phyloP scores from a whole-genome alignment of 23 tunicate genomes.

The Ciona savignyi region DNA sequence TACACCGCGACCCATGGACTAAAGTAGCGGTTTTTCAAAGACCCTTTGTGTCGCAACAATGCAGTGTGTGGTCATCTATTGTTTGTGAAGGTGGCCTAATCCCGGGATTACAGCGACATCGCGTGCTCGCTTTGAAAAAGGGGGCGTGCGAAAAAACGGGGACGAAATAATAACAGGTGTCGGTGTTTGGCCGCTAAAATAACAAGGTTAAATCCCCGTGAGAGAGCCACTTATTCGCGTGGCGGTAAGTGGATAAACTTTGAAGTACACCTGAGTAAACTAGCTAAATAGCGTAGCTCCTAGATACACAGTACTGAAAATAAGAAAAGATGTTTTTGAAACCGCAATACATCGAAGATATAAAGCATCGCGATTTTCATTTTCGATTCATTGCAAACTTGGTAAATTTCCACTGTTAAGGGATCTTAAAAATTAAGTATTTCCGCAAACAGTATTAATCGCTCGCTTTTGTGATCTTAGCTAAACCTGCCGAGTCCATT shows the following conservation, averaged over 20 bases:
- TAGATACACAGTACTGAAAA: too few relatives aligned
- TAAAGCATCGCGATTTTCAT: too few relatives aligned
- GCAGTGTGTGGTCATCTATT: neutral
- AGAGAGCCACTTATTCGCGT: conserved; percentile 1
- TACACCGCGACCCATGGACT: too few relatives aligned
- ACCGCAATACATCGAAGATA: too few relatives aligned
- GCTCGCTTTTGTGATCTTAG: neutral
- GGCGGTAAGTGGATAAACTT: neutral
- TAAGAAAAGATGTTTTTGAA: too few relatives aligned
- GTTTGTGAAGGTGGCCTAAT: neutral
- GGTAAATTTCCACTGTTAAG: too few relatives aligned
- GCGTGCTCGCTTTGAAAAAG: conserved; percentile 6
- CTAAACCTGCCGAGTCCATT: neutral
- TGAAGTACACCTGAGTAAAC: too few relatives aligned
- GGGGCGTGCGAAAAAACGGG: neutral
- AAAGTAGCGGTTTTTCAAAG: too few relatives aligned
- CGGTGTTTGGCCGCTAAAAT: neutral
- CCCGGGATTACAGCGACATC: conserved; percentile 11
- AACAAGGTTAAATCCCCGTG: conserved; percentile 13
- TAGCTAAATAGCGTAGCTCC: too few relatives aligned
- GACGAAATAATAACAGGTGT: neutral
- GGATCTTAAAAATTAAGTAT: too few relatives aligned
- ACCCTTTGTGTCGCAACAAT: conserved; percentile 10
- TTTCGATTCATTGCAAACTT: too few relatives aligned
- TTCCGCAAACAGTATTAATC: neutral